These are phyloP conservation scores for Gavialis gangeticus DNA, from an alignment of 2,113 vertebrate genomes.

Conservation along the genomic window DNA sequence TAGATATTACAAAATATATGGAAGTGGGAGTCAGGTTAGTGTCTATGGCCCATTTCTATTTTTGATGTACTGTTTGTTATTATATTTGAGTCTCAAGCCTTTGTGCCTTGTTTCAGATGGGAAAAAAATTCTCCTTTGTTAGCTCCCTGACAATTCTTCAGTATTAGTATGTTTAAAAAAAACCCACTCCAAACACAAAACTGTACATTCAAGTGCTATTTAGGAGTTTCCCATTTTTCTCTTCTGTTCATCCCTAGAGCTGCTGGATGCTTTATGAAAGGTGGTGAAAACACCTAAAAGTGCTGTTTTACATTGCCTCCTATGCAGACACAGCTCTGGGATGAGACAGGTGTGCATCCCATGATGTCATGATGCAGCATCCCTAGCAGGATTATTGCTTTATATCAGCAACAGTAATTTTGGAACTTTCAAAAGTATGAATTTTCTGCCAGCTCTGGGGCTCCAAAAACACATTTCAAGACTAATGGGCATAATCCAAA, in stretches of 20 bases:
- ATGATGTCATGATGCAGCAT: rapidly evolving
- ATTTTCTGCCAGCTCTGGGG: not conserved
- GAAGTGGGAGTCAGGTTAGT: not conserved
- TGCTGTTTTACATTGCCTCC: not conserved
- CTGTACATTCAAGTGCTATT: not conserved
- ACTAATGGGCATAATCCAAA: not conserved
- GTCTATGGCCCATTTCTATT: not conserved
- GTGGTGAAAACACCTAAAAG: not conserved
- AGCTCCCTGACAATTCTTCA: conserved; percentile 22
- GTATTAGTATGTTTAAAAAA: not conserved
- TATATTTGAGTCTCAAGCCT: rapidly evolving
- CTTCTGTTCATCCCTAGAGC: not conserved
- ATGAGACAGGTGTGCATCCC: rapidly evolving
- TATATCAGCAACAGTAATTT: not conserved
- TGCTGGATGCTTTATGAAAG: conserved; percentile 42
- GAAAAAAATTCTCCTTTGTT: not conserved
- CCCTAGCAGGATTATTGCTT: not conserved
- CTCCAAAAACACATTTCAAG: not conserved
- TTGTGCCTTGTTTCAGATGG: conserved; percentile 46
- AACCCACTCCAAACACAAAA: conserved; percentile 15
- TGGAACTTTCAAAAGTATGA: not conserved
- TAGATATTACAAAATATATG: not conserved
- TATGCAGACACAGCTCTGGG: not conserved
- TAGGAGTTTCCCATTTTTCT: not conserved
- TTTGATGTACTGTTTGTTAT: conserved; percentile 28